Percentiles rank a stretch among this genome's conserved stretches.
Conservation (phyloP, 2,888 invertebrate species). For the Andrena praecox region DNA sequence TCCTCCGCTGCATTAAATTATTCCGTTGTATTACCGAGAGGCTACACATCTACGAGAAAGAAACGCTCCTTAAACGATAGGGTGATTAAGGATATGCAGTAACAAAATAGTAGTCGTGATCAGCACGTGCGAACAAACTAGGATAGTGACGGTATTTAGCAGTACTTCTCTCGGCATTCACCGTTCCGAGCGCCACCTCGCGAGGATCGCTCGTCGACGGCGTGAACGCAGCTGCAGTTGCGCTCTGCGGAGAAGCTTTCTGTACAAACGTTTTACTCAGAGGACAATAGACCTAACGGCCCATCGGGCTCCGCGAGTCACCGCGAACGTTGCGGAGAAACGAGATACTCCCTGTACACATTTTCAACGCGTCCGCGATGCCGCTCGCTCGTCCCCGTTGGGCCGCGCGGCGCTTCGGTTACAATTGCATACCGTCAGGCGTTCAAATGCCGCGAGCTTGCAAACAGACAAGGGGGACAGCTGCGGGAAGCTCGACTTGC, state of each 20-base stretch:
- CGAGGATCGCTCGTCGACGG: conserved; percentile 1
- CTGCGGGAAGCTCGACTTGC: conserved; percentile 38
- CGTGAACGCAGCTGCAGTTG: conserved; percentile 25
- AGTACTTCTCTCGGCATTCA: conserved; percentile 2
- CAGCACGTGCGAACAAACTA: conserved; percentile 39
- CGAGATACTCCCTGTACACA: conserved; percentile 24
- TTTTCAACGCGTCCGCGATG: conserved; percentile 21
- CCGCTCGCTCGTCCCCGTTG: neutral
- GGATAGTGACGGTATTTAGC: conserved; percentile 27
- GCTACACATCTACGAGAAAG: conserved; percentile 38
- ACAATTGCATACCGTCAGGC: conserved; percentile 21
- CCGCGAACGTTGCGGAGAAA: conserved; percentile 9
- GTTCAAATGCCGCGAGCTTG: neutral
- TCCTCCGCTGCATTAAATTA: conserved; percentile 40
- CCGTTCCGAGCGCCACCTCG: too few relatives aligned
- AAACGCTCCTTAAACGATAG: conserved; percentile 30
- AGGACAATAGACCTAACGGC: conserved; percentile 62
- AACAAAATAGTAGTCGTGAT: conserved; percentile 37
- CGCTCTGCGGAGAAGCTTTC: conserved; percentile 55
- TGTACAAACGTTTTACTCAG: conserved; percentile 58
- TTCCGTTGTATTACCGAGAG: conserved; percentile 28
- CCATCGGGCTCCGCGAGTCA: conserved; percentile 37
- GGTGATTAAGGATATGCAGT: conserved; percentile 31
- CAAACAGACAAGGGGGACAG: conserved; percentile 34
- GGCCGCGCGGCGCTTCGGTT: neutral